Evolutionary conservation across 1,140 invertebrate species (phyloP), one percentile per base, ranked within the genome.

Genomic region (Euura lappo): DNA sequence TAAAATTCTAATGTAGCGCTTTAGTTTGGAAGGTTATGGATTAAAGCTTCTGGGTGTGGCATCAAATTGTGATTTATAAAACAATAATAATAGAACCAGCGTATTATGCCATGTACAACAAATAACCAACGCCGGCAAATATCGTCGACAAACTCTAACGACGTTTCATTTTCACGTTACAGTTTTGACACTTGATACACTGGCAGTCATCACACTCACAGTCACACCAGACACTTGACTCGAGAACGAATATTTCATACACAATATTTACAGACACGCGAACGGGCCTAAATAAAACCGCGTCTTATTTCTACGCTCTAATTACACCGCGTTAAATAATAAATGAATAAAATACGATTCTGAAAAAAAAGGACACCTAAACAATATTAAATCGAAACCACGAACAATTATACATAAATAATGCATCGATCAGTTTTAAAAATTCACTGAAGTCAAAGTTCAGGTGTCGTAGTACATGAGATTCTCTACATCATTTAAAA

Each of bases 21-120:
- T 78, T 78, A 79, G 74, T 77, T 80, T 80, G 76, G 79, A 80
- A 85, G 84, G 84, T 86, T 86, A 86, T 85, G 83, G 81, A 84
- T 80, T 85, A 74, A 83, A 74, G 79, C 75, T 79, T 83, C 78
- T 79, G 84, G 84, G 84, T 86, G 84, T 86, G 84, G 84, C 84
- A 82, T 83, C 76, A 71, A 81, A 79, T 79, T 76, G 74, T 72
- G 70, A 77, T 77, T 76, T 78, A 79, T 78, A 78, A 79, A 78
- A 77, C 74, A 74, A 79, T 76, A 76, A 42, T 42, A 70, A 76
- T 75, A 77, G 66, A 60, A 28, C 28, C n/a, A 45, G 65, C 69
- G 66, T 76, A 73, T 70, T 70, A 76, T 75, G 70, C 70, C 64
- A 66, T 68, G 28, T 68, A 45, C 71, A 69, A 44, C 64, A 44